Conservation (phyloP, 2,888 invertebrate genomes). For the Cataglyphis livida region DNA sequence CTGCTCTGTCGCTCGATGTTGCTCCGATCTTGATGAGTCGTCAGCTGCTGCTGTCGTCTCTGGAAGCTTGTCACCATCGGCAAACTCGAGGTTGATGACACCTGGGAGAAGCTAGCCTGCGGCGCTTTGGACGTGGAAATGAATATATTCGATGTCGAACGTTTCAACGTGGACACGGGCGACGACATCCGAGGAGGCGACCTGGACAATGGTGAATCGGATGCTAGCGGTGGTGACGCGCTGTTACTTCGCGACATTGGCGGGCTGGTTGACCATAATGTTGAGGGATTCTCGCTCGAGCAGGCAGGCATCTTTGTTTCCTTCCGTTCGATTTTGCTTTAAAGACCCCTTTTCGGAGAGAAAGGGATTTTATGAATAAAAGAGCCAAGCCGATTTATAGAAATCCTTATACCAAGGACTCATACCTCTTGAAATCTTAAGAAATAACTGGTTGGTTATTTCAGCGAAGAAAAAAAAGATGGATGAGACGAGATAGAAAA, state of each 20-base stretch:
- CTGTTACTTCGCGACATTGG: constrained; percentile 87
- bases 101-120: constrained; percentile 48
- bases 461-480: not conserved
- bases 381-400: not conserved
- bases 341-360: not conserved
- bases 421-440: constrained; percentile 57
- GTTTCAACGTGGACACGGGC: constrained; percentile 87
- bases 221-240: constrained; percentile 86
- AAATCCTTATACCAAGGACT: constrained; percentile 36
- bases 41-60: constrained; percentile 48
- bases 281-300: constrained; percentile 88
- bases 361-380: not conserved
- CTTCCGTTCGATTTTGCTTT: not conserved
- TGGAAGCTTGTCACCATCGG: constrained; percentile 66
- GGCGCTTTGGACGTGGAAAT: constrained; percentile 3
- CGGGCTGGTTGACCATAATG: constrained; percentile 87
- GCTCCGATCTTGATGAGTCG: constrained; percentile 18
- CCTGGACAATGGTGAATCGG: constrained; percentile 85
- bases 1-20: constrained; percentile 37
- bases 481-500: not conserved
- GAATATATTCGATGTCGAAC: constrained; percentile 76
- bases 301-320: constrained; percentile 88
- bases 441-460: constrained; percentile 13
- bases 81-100: constrained; percentile 66
- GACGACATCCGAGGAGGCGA: constrained; percentile 88